Conservation (phyloP, 2,888 invertebrate genomes). For the Drosophila subquinaria region DNA sequence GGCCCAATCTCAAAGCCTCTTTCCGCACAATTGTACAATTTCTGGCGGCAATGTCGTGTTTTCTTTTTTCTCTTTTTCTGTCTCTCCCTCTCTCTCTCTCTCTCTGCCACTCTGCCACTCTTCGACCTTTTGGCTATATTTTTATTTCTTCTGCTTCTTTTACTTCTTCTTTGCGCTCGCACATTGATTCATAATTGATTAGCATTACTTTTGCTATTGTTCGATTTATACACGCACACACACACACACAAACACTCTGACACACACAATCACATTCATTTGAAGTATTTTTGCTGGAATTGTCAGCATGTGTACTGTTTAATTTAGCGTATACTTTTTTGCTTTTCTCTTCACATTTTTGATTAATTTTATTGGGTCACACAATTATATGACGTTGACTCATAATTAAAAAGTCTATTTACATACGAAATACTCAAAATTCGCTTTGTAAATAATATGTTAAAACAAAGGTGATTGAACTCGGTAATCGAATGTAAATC, state of each 20-base stretch:
- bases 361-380: conserved; percentile 69
- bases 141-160: conserved; percentile 35
- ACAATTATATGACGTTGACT: conserved; percentile 56
- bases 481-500: neutral
- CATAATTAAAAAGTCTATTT: conserved; percentile 52
- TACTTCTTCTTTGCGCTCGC: conserved; percentile 35
- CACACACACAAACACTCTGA: neutral
- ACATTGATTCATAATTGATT: conserved; percentile 81
- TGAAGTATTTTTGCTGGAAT: conserved; percentile 31
- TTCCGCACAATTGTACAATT: conserved; percentile 82
- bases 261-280: conserved; percentile 5
- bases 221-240: conserved; percentile 48
- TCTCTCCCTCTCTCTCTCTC: conserved; percentile 10
- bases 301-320: conserved; percentile 61
- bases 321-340: conserved; percentile 69
- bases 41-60: conserved; percentile 47
- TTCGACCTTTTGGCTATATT: neutral
- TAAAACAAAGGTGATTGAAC: neutral
- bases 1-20: conserved; percentile 62
- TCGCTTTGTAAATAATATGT: neutral
- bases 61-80: conserved; percentile 19
- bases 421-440: conserved; percentile 39
- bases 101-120: conserved; percentile 9
- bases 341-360: conserved; percentile 50
- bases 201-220: conserved; percentile 79